phyloP scores from a whole-genome alignment of 2,888 invertebrate species.

The Nowickia ferox region DNA sequence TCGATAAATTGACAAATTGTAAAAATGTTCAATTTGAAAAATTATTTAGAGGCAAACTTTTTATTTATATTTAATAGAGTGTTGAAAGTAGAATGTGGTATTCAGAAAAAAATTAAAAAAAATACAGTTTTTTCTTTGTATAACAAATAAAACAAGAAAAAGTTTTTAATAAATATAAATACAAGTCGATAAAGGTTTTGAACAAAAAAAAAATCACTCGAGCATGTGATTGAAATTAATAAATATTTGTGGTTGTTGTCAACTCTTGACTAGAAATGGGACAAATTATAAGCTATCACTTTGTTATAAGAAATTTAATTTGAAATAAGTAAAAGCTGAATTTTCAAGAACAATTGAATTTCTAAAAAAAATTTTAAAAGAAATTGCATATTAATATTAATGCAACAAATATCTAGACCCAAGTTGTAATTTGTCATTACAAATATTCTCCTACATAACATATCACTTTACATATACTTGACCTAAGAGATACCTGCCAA shows the following conservation, averaged over 20 bases:
- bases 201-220: constrained; percentile 15
- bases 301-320: background rate
- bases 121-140: background rate
- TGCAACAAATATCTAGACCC: too few relatives aligned
- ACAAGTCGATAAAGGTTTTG: constrained; percentile 2
- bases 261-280: background rate
- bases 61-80: constrained; percentile 67
- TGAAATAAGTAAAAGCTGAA: background rate
- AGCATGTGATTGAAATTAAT: constrained; percentile 52
- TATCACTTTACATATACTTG: too few relatives aligned
- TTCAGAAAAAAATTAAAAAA: background rate
- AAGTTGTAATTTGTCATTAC: too few relatives aligned
- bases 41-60: constrained; percentile 65
- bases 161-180: constrained; percentile 30
- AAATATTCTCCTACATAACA: too few relatives aligned
- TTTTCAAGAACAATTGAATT: too few relatives aligned
- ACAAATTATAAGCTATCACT: background rate
- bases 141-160: constrained; percentile 14
- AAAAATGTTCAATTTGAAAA: constrained; percentile 74
- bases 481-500: too few relatives aligned
- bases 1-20: constrained; percentile 82
- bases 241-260: background rate
- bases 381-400: too few relatives aligned
- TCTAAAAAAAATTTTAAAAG: too few relatives aligned
- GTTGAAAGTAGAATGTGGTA: constrained; percentile 58